These are phyloP conservation scores for Aurelia coerulea DNA, from an alignment of 30 jellyfish, hydroid and myxozoan species.

Conservation along the genomic window DNA sequence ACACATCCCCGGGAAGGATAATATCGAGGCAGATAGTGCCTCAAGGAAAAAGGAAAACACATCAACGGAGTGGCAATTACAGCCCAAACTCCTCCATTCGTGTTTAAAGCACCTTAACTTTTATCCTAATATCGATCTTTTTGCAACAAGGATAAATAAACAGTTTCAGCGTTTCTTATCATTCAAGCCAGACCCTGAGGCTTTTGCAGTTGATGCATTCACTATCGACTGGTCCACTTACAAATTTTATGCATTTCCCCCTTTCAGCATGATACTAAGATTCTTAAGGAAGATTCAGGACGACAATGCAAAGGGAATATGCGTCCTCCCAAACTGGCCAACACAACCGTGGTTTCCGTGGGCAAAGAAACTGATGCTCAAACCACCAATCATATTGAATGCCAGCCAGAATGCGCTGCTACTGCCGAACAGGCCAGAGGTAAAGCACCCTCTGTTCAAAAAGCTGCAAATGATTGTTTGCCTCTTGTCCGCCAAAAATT, in stretches of 20 bases:
- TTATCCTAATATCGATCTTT: constrained; percentile 21
- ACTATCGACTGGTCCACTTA: constrained; percentile 15
- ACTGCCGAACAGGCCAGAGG: constrained; percentile 34
- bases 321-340: constrained; percentile 51
- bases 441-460: constrained; percentile 22
- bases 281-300: not conserved
- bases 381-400: constrained; percentile 8
- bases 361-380: not conserved
- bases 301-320: constrained; percentile 28
- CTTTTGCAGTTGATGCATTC: constrained; percentile 44
- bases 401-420: constrained; percentile 10
- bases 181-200: constrained; percentile 41
- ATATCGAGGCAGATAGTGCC: constrained; percentile 24
- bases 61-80: constrained; percentile 31
- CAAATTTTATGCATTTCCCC: constrained; percentile 43
- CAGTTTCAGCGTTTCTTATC: constrained; percentile 14
- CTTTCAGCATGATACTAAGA: constrained; percentile 14
- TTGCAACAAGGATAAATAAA: constrained; percentile 34
- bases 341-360: constrained; percentile 42
- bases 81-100: not conserved
- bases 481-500: constrained; percentile 41
- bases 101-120: not conserved
- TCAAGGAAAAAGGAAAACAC: not conserved
- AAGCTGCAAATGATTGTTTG: constrained; percentile 30
- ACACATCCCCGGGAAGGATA: constrained; percentile 34